These are phyloP conservation scores for Acinonyx jubatus DNA, from an alignment of 2,113 vertebrate genomes.

Conservation along the genomic window DNA sequence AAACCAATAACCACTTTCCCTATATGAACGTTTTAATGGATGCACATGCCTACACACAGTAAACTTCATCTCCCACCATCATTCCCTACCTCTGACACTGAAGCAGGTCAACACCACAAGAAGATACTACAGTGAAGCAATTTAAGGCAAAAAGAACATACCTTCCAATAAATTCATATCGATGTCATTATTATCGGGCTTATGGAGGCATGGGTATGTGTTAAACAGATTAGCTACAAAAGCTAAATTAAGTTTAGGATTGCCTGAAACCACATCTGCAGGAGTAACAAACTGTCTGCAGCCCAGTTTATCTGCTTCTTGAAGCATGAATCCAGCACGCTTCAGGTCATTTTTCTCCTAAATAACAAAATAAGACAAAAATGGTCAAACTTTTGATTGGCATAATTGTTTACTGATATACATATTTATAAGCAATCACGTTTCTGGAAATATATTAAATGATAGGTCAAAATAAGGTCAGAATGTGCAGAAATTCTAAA, in stretches of 20 bases:
- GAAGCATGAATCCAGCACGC: conserved; percentile 95
- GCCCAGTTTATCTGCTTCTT: conserved; percentile 94
- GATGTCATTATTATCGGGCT: conserved; percentile 83
- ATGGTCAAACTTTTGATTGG: conserved; percentile 45
- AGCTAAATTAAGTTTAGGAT: conserved; percentile 96
- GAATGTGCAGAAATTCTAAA: not conserved
- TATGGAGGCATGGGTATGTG: conserved; percentile 90
- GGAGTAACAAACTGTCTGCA: conserved; percentile 97
- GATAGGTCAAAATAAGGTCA: not conserved
- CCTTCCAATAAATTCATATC: conserved; percentile 91
- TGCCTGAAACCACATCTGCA: conserved; percentile 94
- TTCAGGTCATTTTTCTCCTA: conserved; percentile 90
- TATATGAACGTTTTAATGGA: not conserved
- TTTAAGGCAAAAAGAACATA: conserved; percentile 76
- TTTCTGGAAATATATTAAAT: not conserved
- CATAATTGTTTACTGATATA: not conserved
- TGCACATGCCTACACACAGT: not conserved
- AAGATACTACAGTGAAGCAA: not conserved
- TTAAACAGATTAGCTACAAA: conserved; percentile 99
- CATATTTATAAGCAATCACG: not conserved
- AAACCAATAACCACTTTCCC: not conserved
- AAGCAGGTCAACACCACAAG: not conserved
- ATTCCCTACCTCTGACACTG: not conserved
- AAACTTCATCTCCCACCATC: not conserved
- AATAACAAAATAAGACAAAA: conserved; percentile 38